phyloP scores from a whole-genome alignment of 2,888 invertebrate genomes.

The Muschampia staudingeri region DNA sequence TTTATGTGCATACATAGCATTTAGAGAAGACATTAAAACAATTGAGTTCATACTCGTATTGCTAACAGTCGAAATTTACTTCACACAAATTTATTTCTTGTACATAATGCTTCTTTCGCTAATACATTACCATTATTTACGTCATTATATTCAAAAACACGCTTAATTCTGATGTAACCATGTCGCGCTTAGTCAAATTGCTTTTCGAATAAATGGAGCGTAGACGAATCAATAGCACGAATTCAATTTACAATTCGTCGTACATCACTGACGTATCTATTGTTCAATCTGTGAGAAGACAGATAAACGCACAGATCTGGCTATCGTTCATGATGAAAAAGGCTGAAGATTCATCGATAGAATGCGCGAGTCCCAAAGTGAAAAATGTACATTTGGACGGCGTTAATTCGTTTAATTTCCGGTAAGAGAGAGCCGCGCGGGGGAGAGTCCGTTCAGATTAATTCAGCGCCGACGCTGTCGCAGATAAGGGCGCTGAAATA shows the following conservation, averaged over 20 bases:
- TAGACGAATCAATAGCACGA: constrained; percentile 87
- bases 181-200: constrained; percentile 86
- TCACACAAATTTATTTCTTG: not conserved
- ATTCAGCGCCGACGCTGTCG: constrained; percentile 90
- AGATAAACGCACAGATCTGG: constrained; percentile 89
- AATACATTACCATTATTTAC: constrained; percentile 69
- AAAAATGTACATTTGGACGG: constrained; percentile 92
- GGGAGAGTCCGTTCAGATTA: constrained; percentile 89
- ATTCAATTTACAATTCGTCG: constrained; percentile 90
- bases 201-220: constrained; percentile 87
- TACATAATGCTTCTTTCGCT: constrained; percentile 59
- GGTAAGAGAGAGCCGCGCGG: constrained; percentile 82
- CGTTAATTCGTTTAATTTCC: constrained; percentile 92
- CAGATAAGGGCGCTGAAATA: constrained; percentile 91
- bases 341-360: constrained; percentile 89
- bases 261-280: constrained; percentile 90
- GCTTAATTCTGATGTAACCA: constrained; percentile 80
- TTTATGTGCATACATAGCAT: constrained; percentile 64
- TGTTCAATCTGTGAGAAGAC: constrained; percentile 89
- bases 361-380: constrained; percentile 89
- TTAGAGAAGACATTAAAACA: constrained; percentile 53
- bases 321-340: constrained; percentile 88
- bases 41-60: constrained; percentile 30
- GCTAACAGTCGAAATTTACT: constrained; percentile 21
- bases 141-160: constrained; percentile 76